Evolutionary conservation across 1,140 invertebrate genomes (phyloP).

Genomic region (Gerris buenoi): DNA sequence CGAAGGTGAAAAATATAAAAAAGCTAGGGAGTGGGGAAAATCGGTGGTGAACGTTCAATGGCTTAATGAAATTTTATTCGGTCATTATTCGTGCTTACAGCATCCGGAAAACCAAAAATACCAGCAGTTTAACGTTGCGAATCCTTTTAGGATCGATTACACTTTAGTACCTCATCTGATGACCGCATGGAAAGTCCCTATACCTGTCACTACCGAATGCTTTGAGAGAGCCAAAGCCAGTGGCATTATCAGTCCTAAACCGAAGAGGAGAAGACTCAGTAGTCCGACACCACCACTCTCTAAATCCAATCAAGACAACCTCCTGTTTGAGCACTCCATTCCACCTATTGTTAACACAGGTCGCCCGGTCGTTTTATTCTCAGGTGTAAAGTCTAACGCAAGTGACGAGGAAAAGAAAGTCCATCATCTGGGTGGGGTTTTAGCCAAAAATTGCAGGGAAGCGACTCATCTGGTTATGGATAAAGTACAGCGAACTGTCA

Average conservation of each 20-base stretch:
- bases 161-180: conserved; percentile 73
- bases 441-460: conserved; percentile 50
- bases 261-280: conserved; percentile 35
- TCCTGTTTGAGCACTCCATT: conserved; percentile 2
- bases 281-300: conserved; percentile 19
- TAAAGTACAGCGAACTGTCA: conserved; percentile 59
- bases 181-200: conserved; percentile 86
- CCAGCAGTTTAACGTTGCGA: conserved; percentile 62
- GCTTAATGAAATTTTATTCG: conserved; percentile 84
- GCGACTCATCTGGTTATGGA: conserved; percentile 78
- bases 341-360: conserved; percentile 20
- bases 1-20: conserved; percentile 73
- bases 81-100: conserved; percentile 64
- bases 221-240: conserved; percentile 57
- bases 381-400: conserved; percentile 28
- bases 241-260: conserved; percentile 31
- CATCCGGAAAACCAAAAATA: conserved; percentile 71
- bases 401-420: conserved; percentile 37
- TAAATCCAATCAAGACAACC: conserved; percentile 20
- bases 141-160: conserved; percentile 77
- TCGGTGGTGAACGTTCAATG: conserved; percentile 83
- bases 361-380: conserved; percentile 34
- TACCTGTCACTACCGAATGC: conserved; percentile 73
- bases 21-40: conserved; percentile 74
- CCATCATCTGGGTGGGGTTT: conserved; percentile 56